Percentiles rank a stretch among this genome's conserved stretches.
Evolutionary conservation across 2,888 invertebrate genomes (phyloP).

Genomic region (Pammene fasciana): DNA sequence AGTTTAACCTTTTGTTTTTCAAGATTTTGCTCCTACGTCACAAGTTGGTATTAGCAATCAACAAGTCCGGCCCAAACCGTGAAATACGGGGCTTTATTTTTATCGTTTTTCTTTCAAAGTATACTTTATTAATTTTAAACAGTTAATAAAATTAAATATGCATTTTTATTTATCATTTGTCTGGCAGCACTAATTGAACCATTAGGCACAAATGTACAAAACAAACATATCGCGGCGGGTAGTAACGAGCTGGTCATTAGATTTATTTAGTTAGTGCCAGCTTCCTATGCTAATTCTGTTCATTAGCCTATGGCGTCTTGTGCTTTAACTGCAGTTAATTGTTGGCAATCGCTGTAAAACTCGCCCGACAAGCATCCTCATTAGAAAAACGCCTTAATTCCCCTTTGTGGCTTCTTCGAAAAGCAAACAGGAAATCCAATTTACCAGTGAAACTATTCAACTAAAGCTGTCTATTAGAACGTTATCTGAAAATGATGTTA

Average conservation of each 20-base stretch:
- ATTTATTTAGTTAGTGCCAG: slow-evolving; percentile 35
- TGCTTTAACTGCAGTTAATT: slow-evolving; percentile 40
- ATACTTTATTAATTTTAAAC: neutral
- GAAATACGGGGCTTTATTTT: too few species aligned
- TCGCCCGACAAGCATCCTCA: slow-evolving; percentile 34
- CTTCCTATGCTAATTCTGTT: slow-evolving; percentile 39
- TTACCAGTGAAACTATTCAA: slow-evolving; percentile 16
- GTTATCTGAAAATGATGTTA: slow-evolving; percentile 25
- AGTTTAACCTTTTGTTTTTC: too few species aligned
- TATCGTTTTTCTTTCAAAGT: neutral
- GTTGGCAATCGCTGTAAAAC: slow-evolving; percentile 39
- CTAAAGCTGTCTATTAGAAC: slow-evolving; percentile 26
- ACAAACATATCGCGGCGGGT: slow-evolving; percentile 23
- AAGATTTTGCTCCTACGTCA: too few species aligned
- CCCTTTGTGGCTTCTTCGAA: slow-evolving; percentile 22
- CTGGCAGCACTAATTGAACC: slow-evolving; percentile 17
- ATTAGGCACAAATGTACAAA: slow-evolving; percentile 20
- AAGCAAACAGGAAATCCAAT: slow-evolving; percentile 19
- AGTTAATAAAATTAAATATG: neutral
- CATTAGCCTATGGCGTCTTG: slow-evolving; percentile 36
- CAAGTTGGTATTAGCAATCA: too few species aligned
- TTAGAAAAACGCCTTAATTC: slow-evolving; percentile 38
- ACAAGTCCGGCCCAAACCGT: too few species aligned
- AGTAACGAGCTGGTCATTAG: slow-evolving; percentile 36
- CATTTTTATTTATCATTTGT: neutral